phyloP scores from a whole-genome alignment of 2,888 invertebrate species.

The Drosophila antonietae region DNA sequence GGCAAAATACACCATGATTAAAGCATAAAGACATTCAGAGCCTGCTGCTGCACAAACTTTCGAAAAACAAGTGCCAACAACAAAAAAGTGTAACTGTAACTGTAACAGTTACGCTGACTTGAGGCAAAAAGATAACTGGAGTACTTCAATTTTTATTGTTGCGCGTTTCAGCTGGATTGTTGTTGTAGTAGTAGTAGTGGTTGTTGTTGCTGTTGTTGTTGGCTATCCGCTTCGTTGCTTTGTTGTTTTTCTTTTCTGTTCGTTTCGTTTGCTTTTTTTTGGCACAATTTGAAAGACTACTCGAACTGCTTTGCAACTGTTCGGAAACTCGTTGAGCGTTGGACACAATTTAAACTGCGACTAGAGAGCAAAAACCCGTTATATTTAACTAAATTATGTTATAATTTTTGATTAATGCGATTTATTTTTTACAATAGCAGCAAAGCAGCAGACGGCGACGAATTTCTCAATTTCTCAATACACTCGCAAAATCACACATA shows the following conservation, averaged over 20 bases:
- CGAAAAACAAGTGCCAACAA: slow-evolving; percentile 59
- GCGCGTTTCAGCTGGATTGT: slow-evolving; percentile 10
- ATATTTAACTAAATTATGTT: slow-evolving; percentile 10
- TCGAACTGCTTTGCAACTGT: slow-evolving; percentile 39
- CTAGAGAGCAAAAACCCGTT: slow-evolving; percentile 18
- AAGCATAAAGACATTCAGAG: slow-evolving; percentile 89
- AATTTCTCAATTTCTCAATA: slow-evolving; percentile 66
- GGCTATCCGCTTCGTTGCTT: slow-evolving; percentile 35
- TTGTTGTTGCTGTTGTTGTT: slow-evolving; percentile 30
- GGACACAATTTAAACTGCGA: slow-evolving; percentile 28
- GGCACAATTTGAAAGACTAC: slow-evolving; percentile 63
- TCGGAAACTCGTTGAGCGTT: slow-evolving; percentile 4
- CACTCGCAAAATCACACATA: slow-evolving; percentile 22
- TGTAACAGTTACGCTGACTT: slow-evolving; percentile 17
- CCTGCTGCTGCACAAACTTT: slow-evolving; percentile 83
- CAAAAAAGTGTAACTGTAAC: slow-evolving; percentile 23
- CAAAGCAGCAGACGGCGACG: slow-evolving; percentile 53
- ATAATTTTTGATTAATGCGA: slow-evolving; percentile 16
- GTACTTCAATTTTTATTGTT: slow-evolving; percentile 16
- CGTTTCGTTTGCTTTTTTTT: slow-evolving; percentile 47
- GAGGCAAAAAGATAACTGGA: slow-evolving; percentile 15
- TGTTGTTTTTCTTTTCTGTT: slow-evolving; percentile 34
- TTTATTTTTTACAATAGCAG: slow-evolving; percentile 18
- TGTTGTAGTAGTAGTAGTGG: slow-evolving; percentile 19
- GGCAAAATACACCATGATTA: slow-evolving; percentile 93